Percentiles rank a stretch among this genome's conserved stretches.
These are phyloP conservation scores for Mormyrops attenuatus DNA, from an alignment of 2,797 vertebrate genomes.

Conservation along the genomic window DNA sequence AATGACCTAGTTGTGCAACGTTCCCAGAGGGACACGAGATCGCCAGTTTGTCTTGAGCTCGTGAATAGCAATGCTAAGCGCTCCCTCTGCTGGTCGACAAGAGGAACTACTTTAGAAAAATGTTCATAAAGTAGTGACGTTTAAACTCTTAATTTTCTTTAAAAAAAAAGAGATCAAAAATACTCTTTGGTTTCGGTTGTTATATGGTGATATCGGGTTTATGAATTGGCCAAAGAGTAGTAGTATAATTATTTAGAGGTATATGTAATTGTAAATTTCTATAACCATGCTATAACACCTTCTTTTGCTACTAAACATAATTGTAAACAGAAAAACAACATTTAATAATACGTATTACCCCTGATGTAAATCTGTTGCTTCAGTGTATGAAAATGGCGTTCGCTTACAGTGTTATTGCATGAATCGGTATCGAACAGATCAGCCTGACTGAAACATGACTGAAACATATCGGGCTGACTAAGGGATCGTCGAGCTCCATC, in stretches of 20 bases:
- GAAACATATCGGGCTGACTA: not conserved
- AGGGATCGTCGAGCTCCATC: not conserved
- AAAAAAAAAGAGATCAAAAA: not conserved
- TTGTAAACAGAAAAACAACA: not conserved
- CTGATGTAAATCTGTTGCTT: not conserved
- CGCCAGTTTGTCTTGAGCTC: not conserved
- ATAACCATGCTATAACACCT: not conserved
- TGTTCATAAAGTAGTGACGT: not conserved
- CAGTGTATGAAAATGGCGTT: not conserved
- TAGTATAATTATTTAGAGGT: not conserved
- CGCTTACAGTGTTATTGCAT: not conserved
- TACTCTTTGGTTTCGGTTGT: not conserved
- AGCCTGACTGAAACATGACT: not conserved
- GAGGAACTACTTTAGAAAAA: not conserved
- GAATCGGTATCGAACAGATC: not conserved
- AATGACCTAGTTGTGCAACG: not conserved
- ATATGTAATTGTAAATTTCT: not conserved
- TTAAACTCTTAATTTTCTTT: not conserved
- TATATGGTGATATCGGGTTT: not conserved
- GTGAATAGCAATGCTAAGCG: not conserved
- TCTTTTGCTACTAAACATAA: not conserved
- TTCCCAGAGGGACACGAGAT: not conserved
- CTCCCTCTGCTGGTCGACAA: not conserved
- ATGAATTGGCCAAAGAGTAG: not conserved
- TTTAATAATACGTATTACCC: not conserved